These are phyloP conservation scores for Malachius bipustulatus DNA, from an alignment of 2,888 invertebrate genomes.

Conservation along the genomic window DNA sequence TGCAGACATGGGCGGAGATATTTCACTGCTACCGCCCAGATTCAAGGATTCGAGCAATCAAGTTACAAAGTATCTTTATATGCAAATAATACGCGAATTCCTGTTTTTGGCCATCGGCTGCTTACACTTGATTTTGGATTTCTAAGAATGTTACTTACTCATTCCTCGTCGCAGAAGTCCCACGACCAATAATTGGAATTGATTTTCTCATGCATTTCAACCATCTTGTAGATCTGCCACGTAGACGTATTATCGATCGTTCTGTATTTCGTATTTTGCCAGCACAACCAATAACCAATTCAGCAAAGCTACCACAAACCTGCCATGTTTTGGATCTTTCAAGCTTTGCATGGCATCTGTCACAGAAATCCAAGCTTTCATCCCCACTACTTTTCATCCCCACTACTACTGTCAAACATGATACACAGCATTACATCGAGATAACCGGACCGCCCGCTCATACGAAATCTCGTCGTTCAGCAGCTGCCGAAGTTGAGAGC, in stretches of 20 bases:
- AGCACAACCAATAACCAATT: not conserved
- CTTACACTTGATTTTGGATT: not conserved
- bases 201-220: not conserved
- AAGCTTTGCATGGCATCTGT: not conserved
- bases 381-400: not conserved
- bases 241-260: not conserved
- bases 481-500: not conserved
- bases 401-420: slow-evolving; percentile 1
- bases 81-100: not conserved
- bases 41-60: too few species aligned
- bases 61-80: too few species aligned
- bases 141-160: not conserved
- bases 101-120: not conserved
- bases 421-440: slow-evolving; percentile 4
- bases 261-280: not conserved
- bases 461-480: not conserved
- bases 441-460: slow-evolving; percentile 4
- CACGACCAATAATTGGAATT: not conserved
- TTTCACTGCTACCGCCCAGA: too few species aligned
- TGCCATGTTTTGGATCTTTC: not conserved
- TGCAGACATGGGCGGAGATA: too few species aligned
- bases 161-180: slow-evolving; percentile 1
- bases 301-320: not conserved
- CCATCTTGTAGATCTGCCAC: not conserved
- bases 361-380: not conserved